A percentile compares a stretch with the other conserved stretches of the same genome.
Conservation (phyloP, 2,797 vertebrate species). For the Pangasius mekongensis region DNA sequence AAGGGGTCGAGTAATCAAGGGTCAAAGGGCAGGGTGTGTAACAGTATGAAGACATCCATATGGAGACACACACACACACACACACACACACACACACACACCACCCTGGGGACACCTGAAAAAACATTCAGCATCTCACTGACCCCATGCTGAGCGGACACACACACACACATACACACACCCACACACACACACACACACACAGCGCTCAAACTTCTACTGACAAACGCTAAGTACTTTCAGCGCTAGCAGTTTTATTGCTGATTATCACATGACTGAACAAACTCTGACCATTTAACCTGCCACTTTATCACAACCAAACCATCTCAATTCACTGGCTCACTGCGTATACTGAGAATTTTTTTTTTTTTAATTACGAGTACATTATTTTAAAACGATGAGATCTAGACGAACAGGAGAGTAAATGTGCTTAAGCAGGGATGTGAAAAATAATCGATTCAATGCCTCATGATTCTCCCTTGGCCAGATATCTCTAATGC, state of each 20-base stretch:
- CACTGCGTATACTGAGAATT: neutral
- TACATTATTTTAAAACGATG: neutral
- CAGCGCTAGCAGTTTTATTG: neutral
- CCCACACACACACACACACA: neutral
- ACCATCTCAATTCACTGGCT: neutral
- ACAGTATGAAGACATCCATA: constrained; percentile 10
- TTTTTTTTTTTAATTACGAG: neutral
- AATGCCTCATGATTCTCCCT: neutral
- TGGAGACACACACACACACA: constrained; percentile 8
- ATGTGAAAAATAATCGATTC: neutral
- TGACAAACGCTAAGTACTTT: neutral
- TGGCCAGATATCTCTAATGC: neutral
- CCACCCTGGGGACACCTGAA: constrained; percentile 27
- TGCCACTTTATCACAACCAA: neutral
- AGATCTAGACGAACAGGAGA: neutral
- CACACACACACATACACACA: constrained; percentile 19
- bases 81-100: constrained; percentile 13
- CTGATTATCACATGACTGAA: neutral
- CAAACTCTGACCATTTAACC: neutral
- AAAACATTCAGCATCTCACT: constrained; percentile 33
- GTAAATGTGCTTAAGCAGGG: neutral
- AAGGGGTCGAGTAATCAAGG: constrained; percentile 28
- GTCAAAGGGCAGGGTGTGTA: constrained; percentile 35
- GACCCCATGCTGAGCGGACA: constrained; percentile 34
- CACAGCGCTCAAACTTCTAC: neutral